Percentiles rank a stretch among this genome's conserved stretches.
Conservation (phyloP, 1,140 invertebrate species). For the Drosophila truncata region DNA sequence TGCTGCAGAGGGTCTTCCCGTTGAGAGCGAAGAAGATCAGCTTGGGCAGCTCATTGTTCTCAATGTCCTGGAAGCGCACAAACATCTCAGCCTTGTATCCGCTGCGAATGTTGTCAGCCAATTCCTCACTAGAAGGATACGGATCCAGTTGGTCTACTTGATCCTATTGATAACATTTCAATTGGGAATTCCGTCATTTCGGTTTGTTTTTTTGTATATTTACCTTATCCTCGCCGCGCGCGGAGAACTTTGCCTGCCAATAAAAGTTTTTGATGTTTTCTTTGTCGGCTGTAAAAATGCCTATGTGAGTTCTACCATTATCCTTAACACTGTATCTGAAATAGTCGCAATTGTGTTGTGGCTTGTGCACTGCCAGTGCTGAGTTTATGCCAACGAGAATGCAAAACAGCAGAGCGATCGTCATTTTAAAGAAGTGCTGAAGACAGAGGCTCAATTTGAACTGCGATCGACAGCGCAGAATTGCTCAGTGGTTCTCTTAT, state of each 20-base stretch:
- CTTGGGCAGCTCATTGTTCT: conserved; percentile 4
- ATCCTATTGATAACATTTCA: background rate
- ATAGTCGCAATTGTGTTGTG: background rate
- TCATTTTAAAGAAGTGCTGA: background rate
- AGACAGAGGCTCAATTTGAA: background rate
- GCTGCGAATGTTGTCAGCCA: background rate
- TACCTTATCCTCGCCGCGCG: background rate
- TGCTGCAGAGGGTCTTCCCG: background rate
- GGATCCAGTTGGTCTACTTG: conserved; percentile 3
- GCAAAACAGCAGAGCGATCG: background rate
- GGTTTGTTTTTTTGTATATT: too few relatives aligned
- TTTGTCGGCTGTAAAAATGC: background rate
- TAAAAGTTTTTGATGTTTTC: background rate
- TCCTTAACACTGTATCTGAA: background rate
- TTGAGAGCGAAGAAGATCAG: conserved; percentile 2
- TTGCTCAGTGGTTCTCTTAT: background rate
- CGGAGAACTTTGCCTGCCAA: conserved; percentile 12
- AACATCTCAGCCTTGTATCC: background rate
- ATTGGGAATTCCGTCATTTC: too few relatives aligned
- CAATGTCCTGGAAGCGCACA: background rate
- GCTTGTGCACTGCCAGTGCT: background rate
- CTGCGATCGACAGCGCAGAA: background rate
- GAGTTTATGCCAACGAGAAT: background rate
- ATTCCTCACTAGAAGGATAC: background rate
- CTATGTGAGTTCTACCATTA: background rate